Percentiles rank a stretch among this genome's conserved stretches.
These are phyloP conservation scores for Podabrus alpinus DNA, from an alignment of 2,888 invertebrate species.

Conservation along the genomic window DNA sequence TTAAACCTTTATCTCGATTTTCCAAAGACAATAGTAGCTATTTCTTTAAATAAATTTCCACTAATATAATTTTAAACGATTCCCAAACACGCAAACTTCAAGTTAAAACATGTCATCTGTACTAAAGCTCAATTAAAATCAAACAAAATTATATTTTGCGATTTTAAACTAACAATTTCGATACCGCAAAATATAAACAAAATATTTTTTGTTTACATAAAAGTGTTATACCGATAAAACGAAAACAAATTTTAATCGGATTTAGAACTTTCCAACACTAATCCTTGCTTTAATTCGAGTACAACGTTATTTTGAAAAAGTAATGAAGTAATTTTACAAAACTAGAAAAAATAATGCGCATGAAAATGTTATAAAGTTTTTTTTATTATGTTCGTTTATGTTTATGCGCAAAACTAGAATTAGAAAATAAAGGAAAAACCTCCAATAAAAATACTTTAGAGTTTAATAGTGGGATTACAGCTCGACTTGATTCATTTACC, in stretches of 20 bases:
- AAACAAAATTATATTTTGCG: slow-evolving; percentile 13
- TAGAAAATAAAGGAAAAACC: not conserved
- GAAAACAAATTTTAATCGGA: not conserved
- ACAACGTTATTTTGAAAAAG: not conserved
- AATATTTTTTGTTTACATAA: not conserved
- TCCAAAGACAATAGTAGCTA: slow-evolving; percentile 19
- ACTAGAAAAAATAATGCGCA: not conserved
- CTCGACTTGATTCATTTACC: not conserved
- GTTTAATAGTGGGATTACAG: not conserved
- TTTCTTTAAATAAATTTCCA: slow-evolving; percentile 26
- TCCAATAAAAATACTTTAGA: not conserved
- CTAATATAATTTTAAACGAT: slow-evolving; percentile 28
- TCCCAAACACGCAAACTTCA: slow-evolving; percentile 20
- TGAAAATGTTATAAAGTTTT: not conserved
- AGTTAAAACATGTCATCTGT: slow-evolving; percentile 20
- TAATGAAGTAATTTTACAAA: not conserved
- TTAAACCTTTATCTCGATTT: slow-evolving; percentile 7
- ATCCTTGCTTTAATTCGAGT: not conserved
- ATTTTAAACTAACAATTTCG: not conserved
- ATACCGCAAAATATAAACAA: not conserved
- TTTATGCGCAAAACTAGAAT: not conserved
- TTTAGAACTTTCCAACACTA: not conserved
- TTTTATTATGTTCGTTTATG: not conserved
- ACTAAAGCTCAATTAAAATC: slow-evolving; percentile 19
- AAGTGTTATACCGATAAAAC: not conserved